Evolutionary conservation across 1,140 invertebrate species (phyloP), one percentile per base, ranked within the genome.

Genomic region (Spodoptera frugiperda): DNA sequence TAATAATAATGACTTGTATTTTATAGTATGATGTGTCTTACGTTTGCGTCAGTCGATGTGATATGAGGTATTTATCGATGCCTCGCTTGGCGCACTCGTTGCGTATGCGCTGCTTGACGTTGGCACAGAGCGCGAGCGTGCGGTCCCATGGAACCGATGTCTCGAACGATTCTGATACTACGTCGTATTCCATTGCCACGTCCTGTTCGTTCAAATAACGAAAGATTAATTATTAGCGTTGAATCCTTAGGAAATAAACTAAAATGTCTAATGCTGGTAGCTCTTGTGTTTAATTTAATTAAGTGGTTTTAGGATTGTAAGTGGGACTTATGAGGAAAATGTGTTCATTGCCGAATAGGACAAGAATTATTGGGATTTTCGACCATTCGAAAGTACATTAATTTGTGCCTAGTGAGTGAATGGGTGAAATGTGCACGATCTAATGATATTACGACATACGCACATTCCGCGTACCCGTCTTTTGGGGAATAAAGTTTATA

Each of bases 131-230:
- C 21, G 95, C 92, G n/a, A 97, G 89, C 8, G 98, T 97, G 53
- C 97, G 96, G 91, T 98, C 98, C 99, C 99, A 99, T 2, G 99
- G 97, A 15, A 99, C 98, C 0, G 99, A 99, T 0, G 99, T 99
- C 93, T 99, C 99, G 94, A 99, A 99, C 0, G 98, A 99, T 92
- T 99, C 99, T 0, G 98, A 97, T 10, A 99, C 96, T 51, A 99
- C 95, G 75, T 96, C 96, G 88, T 97, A 99, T 46, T 99, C 97
- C 61, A 99, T 95, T 0, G 96, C 99, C 53, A 99, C 93, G 93
- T 99, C 99, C 97, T 98, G 91, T 70, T n/a, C 15, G 8, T 48
- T 48, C 33, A 30, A 30, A 2, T 2, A 30, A 30, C 5, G 25
- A 30, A 30, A 30, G 25, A 30, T 30, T 30, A n/a, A n/a, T n/a